Evolutionary conservation across 2,888 invertebrate species (phyloP).

Genomic region (Venusia cambrica): DNA sequence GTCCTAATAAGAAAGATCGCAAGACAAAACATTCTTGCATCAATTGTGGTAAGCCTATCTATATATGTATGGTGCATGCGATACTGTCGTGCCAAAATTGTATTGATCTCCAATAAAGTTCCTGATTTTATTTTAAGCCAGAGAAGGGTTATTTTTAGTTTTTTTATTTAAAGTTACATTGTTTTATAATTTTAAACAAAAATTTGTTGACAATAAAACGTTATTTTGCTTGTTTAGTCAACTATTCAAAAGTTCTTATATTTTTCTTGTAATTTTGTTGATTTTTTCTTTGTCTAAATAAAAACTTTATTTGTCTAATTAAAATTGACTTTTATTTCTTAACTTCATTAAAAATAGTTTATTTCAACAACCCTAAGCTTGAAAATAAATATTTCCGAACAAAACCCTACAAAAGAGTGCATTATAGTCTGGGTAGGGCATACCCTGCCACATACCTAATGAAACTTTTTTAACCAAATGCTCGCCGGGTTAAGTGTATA

Average conservation of each 20-base stretch:
- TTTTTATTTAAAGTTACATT: constrained; percentile 4
- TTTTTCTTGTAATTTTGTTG: constrained; percentile 1
- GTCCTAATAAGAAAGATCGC: constrained; percentile 16
- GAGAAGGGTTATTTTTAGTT: constrained; percentile 2
- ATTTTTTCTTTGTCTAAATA: constrained; percentile 1
- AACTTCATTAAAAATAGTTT: constrained; percentile 1
- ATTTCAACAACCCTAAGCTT: constrained; percentile 1
- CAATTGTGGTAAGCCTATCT: constrained; percentile 9
- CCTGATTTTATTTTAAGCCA: constrained; percentile 5
- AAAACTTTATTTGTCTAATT: constrained; percentile 1
- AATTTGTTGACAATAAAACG: not conserved
- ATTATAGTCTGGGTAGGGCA: constrained; percentile 1
- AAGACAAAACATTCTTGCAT: constrained; percentile 17
- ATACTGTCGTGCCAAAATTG: constrained; percentile 5
- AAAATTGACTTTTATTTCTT: constrained; percentile 1
- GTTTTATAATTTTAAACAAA: constrained; percentile 6
- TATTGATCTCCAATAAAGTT: constrained; percentile 3
- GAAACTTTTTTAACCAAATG: too few relatives aligned
- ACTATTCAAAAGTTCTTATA: constrained; percentile 1
- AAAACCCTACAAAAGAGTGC: not conserved
- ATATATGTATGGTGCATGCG: constrained; percentile 5
- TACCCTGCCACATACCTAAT: constrained; percentile 4
- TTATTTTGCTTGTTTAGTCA: too few relatives aligned
- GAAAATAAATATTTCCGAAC: constrained; percentile 3
- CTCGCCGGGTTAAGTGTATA: too few relatives aligned